Percentiles rank a stretch among this genome's conserved stretches.
These are phyloP conservation scores for Schmidtea mediterranea DNA, from an alignment of 1,140 invertebrate species.

Conservation along the genomic window DNA sequence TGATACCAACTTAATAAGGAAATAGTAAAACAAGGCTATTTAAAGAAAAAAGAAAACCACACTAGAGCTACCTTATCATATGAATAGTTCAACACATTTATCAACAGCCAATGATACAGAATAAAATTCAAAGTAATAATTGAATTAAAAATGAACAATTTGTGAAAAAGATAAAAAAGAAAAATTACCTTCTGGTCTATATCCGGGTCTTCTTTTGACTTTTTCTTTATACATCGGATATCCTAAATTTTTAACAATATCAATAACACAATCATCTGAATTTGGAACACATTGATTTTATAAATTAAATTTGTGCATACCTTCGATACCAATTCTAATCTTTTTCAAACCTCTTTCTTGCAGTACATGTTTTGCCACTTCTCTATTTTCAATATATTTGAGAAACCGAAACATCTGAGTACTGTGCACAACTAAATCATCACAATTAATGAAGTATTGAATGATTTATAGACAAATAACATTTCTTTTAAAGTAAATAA, in stretches of 20 bases:
- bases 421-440: slow-evolving; percentile 40
- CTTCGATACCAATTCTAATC: slow-evolving; percentile 91
- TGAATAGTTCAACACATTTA: too few species aligned
- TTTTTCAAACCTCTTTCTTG: slow-evolving; percentile 93
- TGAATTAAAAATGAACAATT: too few species aligned
- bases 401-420: slow-evolving; percentile 86
- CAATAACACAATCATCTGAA: neutral
- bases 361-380: slow-evolving; percentile 89
- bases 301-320: slow-evolving; percentile 11
- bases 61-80: too few species aligned
- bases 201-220: slow-evolving; percentile 47
- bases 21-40: too few species aligned
- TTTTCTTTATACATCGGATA: slow-evolving; percentile 99
- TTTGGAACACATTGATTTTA: neutral
- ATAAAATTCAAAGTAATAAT: too few species aligned
- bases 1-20: too few species aligned
- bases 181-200: slow-evolving; percentile 37
- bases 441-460: neutral
- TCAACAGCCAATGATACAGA: too few species aligned
- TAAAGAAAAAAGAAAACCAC: too few species aligned
- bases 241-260: slow-evolving; percentile 30
- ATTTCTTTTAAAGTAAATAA: too few species aligned
- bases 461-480: neutral
- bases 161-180: neutral
- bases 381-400: slow-evolving; percentile 95